Percentiles rank a stretch among this genome's conserved stretches.
Evolutionary conservation across 2,797 vertebrate genomes (phyloP).

Genomic region (Eulemur albifrons): DNA sequence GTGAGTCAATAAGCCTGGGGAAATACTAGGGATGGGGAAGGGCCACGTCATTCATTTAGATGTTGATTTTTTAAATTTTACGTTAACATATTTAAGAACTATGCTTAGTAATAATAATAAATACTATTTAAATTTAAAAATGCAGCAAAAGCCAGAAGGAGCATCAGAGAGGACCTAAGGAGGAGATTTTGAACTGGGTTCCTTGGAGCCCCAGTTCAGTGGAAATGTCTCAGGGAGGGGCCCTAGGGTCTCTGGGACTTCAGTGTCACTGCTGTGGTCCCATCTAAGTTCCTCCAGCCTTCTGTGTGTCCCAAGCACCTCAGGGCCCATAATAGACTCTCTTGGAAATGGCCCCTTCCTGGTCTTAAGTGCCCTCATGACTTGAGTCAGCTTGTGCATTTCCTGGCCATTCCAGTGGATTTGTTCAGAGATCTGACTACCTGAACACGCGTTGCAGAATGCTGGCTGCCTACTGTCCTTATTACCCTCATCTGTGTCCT

Average conservation of each 20-base stretch:
- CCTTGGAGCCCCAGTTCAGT: not conserved
- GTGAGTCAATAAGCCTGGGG: not conserved
- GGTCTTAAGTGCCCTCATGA: not conserved
- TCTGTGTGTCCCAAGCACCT: not conserved
- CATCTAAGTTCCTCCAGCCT: not conserved
- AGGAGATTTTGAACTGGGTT: not conserved
- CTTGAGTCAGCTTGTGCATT: not conserved
- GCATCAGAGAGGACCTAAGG: not conserved
- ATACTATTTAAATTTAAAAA: not conserved
- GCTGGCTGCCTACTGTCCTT: not conserved
- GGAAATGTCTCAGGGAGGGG: not conserved
- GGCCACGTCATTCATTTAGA: not conserved
- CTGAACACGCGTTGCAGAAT: not conserved
- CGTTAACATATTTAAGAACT: not conserved
- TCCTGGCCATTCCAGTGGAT: not conserved
- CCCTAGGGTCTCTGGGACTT: fast-evolving
- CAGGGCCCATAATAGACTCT: not conserved
- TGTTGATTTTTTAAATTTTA: not conserved
- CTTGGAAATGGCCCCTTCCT: not conserved
- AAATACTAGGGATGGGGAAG: not conserved
- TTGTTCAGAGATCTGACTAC: not conserved
- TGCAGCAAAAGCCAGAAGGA: not conserved
- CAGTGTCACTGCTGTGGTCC: not conserved
- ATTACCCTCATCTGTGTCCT: not conserved
- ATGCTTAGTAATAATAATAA: not conserved